These are phyloP conservation scores for Timema cristinae DNA, from an alignment of 2,888 invertebrate species.

Conservation along the genomic window DNA sequence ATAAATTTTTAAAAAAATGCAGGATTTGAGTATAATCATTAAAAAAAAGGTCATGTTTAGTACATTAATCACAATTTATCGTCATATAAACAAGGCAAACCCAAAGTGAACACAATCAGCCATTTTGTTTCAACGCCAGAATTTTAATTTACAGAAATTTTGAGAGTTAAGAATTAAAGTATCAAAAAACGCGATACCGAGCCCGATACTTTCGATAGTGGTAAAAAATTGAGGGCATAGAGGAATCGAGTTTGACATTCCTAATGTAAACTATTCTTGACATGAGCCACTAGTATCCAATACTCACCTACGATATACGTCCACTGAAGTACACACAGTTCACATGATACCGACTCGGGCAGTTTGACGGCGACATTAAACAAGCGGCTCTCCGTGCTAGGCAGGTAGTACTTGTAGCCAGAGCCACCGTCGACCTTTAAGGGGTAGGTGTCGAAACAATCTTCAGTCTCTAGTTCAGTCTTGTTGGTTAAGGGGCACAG, in stretches of 20 bases:
- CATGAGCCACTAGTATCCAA: constrained; percentile 16
- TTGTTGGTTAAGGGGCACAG: constrained; percentile 36
- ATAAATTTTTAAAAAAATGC: no score
- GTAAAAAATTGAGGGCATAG: background rate
- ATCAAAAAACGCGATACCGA: background rate
- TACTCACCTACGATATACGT: constrained; percentile 47
- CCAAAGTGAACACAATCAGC: no score
- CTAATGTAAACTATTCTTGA: background rate
- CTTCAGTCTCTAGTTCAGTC: constrained; percentile 37
- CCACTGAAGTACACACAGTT: constrained; percentile 55
- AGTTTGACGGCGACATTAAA: constrained; percentile 40
- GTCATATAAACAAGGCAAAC: no score
- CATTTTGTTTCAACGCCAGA: no score
- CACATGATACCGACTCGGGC: constrained; percentile 48
- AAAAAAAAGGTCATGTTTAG: no score
- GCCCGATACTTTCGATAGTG: background rate
- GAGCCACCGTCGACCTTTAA: constrained; percentile 28
- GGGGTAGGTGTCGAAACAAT: constrained; percentile 37
- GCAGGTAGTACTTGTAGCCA: constrained; percentile 37
- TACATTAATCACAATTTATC: no score
- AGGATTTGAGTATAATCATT: no score
- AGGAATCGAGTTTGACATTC: no score
- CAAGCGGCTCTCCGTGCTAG: constrained; percentile 31
- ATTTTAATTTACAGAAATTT: background rate
- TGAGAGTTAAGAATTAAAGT: background rate